Evolutionary conservation across 2,113 vertebrate species (phyloP), one percentile per base, ranked within the genome.

Genomic region (Grammomys surdaster): DNA sequence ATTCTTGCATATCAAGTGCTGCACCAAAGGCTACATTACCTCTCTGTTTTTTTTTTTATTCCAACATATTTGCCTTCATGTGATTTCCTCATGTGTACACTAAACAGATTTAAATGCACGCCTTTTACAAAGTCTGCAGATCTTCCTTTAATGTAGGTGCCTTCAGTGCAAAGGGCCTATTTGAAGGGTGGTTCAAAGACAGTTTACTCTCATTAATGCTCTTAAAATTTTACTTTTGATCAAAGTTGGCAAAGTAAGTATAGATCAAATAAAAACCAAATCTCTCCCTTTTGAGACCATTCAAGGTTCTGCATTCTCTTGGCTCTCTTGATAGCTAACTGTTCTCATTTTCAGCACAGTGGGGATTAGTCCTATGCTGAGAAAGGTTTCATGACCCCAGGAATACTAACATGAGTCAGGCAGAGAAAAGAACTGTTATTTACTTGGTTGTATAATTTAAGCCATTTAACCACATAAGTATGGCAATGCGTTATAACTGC

Each of bases 361-460:
- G 80, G 76, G 85, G 40, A n/a, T 54, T 46, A 77, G 78, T 76
- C 33, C 33, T 92, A 0, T 22, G 14, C 33, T 31, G 80, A 82
- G 40, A 95, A 69, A 87, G n/a, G 67, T 80, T 82, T 65, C 69
- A 77, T 96, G 80, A 94, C 69, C 13, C 70, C 2, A 20, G 70
- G 92, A 87, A 31, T 84, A 6, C 4, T 33, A 54, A 33, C 90
- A 60, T 12, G 67, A 97, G 56, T 93, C 94, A 95, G 91, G 40
- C 67, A 96, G 85, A 60, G 33, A 43, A 90, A 48, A 95, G 46
- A 91, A 73, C 36, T 92, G 58, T 91, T 94, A 77, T 82, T 93
- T 84, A 67, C 82, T 94, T 88, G 97, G 95, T 95, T 97, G 40
- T 89, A 20, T 73, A 89, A 84, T 97, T 98, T 92, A 94, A 98